These are phyloP conservation scores for Caradrina kadenii DNA, from an alignment of 2,888 invertebrate genomes.

Conservation along the genomic window DNA sequence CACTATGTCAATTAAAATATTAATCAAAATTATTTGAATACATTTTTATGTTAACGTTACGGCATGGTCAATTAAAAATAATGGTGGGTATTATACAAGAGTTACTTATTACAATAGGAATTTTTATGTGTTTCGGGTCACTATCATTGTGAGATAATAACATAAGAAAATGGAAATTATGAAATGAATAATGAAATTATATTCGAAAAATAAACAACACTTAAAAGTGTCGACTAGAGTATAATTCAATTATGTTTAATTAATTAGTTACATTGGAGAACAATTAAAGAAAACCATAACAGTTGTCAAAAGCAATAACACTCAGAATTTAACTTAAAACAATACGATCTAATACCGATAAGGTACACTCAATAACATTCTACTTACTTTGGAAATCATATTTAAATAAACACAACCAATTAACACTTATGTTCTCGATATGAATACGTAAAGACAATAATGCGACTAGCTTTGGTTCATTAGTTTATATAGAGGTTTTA, in stretches of 20 bases:
- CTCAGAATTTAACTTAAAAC: background rate
- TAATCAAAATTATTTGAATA: constrained; percentile 8
- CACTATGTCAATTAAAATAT: constrained; percentile 19
- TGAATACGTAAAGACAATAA: constrained; percentile 69
- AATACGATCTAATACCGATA: background rate
- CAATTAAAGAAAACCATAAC: background rate
- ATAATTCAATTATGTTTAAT: background rate
- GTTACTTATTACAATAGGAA: background rate
- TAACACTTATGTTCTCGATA: constrained; percentile 45
- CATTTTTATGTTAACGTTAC: constrained; percentile 6
- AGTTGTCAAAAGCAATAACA: background rate
- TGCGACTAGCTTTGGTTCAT: constrained; percentile 72
- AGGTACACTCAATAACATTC: background rate
- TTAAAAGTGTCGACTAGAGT: background rate
- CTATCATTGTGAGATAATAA: background rate
- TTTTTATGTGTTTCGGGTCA: background rate
- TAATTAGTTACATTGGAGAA: background rate
- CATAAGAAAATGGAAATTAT: background rate
- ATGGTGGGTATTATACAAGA: background rate
- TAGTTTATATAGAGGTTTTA: constrained; percentile 86
- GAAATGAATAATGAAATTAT: background rate
- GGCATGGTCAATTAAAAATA: constrained; percentile 14
- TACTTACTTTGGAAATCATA: constrained; percentile 82
- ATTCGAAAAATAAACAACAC: background rate
- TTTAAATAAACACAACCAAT: constrained; percentile 57